Base-by-base conservation (phyloP, 2,888 invertebrate genomes). In the Euphydryas editha region DNA sequence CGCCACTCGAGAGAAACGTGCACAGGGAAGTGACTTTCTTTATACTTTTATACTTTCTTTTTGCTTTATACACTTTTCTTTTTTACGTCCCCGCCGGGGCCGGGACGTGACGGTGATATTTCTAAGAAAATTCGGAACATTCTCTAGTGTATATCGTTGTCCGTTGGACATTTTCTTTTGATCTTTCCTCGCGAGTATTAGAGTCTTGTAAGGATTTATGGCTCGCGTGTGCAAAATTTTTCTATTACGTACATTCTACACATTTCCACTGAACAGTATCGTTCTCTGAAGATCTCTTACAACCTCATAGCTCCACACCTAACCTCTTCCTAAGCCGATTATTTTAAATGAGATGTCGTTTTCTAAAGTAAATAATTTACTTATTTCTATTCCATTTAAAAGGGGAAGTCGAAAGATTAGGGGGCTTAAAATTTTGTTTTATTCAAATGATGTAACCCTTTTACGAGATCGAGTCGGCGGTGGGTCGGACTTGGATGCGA, bases 21-120 rank as follows among this genome's bases (percentile, higher is more conserved):
- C 85, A 81, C 78, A 79, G 81, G 82, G 82, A 84, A 86, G 85
- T 79, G 80, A 85, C 86, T 86, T 87, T 87, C 87, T 86, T 86
- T 87, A 79, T 76, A 73, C 75, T 77, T 77, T 78, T 82, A 85
- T 83, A 81, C 76, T 82, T 82, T 83, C 81, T 82, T 87, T 87
- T 83, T 83, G 80, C 83, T 82, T 85, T 85, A 85, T 83, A 84
- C 77, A 82, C 79, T 78, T 79, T 81, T 78, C 81, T 73, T 85
- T n/a, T 86, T 88, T 87, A 88, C 84, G 84, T 76, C 77, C 76
- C 85, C 85, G 76, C 68, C 75, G 83, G 83, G 87, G 80, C 77
- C 71, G 74, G 75, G 76, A 84, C 85, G 86, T 85, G 86, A 84
- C 79, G 75, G 73, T 73, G 73, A 73, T 76, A 76, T 77, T 77